Conservation (phyloP, 2,888 invertebrate species). For the Fragum sueziense region DNA sequence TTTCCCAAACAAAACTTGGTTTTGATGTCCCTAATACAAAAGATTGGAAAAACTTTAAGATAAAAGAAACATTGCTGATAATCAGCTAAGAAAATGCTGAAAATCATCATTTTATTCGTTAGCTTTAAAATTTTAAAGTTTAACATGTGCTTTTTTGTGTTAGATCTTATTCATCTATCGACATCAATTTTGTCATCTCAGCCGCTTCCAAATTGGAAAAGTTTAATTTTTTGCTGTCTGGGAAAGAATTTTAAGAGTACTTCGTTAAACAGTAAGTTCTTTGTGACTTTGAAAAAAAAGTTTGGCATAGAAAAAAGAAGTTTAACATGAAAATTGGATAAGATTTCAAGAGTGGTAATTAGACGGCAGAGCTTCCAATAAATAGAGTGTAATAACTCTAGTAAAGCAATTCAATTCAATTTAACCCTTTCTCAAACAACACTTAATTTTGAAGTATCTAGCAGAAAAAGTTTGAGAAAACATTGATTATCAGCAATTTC, state of each 20-base stretch:
- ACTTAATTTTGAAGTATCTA: neutral
- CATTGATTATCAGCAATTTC: neutral
- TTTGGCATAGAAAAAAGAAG: neutral
- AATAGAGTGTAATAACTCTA: neutral
- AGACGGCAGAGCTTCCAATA: neutral
- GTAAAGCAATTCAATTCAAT: neutral
- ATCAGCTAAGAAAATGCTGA: neutral
- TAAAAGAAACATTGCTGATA: too few species aligned
- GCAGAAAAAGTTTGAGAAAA: neutral
- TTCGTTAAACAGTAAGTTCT: neutral
- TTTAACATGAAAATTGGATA: neutral
- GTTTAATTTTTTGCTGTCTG: constrained; percentile 3
- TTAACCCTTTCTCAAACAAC: neutral
- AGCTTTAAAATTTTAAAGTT: neutral
- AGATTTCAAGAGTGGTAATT: neutral
- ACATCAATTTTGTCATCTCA: neutral
- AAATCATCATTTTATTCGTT: neutral
- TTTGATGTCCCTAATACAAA: too few species aligned
- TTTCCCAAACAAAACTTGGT: too few species aligned
- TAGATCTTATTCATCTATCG: neutral
- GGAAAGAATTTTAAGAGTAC: neutral
- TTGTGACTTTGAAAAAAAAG: too few species aligned
- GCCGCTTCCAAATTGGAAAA: neutral
- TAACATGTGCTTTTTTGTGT: neutral
- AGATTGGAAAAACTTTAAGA: too few species aligned